Evolutionary conservation across 2,113 vertebrate species (phyloP).

Genomic region (Lophura nycthemera): DNA sequence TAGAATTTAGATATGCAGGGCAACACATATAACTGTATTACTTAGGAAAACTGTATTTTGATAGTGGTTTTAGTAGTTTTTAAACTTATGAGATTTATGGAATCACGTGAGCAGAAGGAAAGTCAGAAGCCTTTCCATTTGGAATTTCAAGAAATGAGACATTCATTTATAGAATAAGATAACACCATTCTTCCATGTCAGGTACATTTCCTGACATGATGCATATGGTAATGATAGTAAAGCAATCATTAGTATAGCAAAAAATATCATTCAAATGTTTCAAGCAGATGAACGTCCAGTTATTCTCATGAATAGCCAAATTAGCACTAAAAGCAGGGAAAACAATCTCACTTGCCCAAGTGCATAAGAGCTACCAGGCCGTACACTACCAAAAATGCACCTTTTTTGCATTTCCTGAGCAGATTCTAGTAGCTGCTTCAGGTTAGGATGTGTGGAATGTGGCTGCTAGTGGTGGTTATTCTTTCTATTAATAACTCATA

Average conservation of each 20-base stretch:
- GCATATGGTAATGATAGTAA: background rate
- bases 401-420: conserved; percentile 38
- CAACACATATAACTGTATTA: background rate
- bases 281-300: background rate
- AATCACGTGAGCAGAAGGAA: background rate
- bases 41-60: background rate
- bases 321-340: background rate
- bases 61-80: background rate
- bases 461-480: background rate
- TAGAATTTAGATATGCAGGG: background rate
- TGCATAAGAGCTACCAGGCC: background rate
- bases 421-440: conserved; percentile 22
- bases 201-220: background rate
- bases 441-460: background rate
- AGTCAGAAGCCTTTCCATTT: background rate
- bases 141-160: background rate
- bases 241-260: background rate
- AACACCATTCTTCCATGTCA: background rate
- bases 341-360: background rate
- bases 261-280: background rate
- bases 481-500: conserved; percentile 39
- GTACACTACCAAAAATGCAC: background rate
- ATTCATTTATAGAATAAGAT: background rate
- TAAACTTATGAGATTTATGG: background rate
- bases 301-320: background rate